A percentile compares a stretch with the other conserved stretches of the same genome.
Conservation (phyloP, 2,113 vertebrate genomes). For the Arenaria interpres region DNA sequence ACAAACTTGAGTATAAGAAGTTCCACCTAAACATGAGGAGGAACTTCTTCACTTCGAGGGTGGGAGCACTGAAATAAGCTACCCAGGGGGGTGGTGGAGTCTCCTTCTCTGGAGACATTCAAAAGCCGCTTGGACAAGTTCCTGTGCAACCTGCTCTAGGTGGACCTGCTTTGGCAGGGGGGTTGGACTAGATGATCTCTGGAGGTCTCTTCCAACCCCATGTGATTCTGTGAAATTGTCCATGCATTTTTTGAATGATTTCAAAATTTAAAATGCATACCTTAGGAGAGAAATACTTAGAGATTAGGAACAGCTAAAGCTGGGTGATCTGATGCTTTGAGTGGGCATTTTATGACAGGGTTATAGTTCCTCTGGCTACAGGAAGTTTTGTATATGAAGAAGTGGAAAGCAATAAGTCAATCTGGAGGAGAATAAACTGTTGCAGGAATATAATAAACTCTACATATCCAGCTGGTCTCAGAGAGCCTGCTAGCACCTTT, state of each 20-base stretch:
- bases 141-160: no score
- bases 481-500: slow-evolving; percentile 54
- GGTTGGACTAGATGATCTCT: no score
- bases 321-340: not conserved
- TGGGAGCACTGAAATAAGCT: no score
- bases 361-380: slow-evolving; percentile 24
- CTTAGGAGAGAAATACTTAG: not conserved
- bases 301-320: not conserved
- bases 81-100: no score
- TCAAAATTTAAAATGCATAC: not conserved
- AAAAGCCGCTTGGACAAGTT: no score
- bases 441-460: slow-evolving; percentile 11
- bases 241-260: not conserved
- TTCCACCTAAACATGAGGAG: no score
- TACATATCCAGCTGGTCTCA: slow-evolving; percentile 68
- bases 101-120: no score
- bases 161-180: no score
- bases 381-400: slow-evolving; percentile 43
- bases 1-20: no score
- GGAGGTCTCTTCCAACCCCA: no score
- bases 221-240: not conserved
- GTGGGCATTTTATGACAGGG: not conserved
- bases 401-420: slow-evolving; percentile 56
- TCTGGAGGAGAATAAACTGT: slow-evolving; percentile 5
- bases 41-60: no score